phyloP scores from a whole-genome alignment of 1,140 invertebrate species.

The Diplogasteroides magnus region DNA sequence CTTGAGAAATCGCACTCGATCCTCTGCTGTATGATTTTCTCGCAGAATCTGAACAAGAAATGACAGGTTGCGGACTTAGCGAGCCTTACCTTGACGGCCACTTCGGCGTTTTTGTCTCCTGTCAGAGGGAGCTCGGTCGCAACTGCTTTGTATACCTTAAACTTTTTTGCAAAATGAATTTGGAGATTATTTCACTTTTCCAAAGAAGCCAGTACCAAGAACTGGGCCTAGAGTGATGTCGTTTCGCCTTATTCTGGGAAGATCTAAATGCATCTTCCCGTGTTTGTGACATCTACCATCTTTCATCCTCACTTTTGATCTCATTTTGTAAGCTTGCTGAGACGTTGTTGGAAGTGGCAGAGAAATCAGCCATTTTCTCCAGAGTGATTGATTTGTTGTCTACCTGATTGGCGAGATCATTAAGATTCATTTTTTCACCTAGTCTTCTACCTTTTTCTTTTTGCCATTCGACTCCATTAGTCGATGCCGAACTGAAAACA shows the following conservation, averaged over 20 bases:
- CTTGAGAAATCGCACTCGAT: slow-evolving; percentile 88
- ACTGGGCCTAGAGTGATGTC: slow-evolving; percentile 1
- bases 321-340: slow-evolving; percentile 4
- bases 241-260: slow-evolving; percentile 4
- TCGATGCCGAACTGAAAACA: slow-evolving; percentile 1
- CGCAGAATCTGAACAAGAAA: slow-evolving; percentile 69
- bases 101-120: slow-evolving; percentile 64
- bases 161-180: too few species aligned
- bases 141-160: slow-evolving; percentile 84
- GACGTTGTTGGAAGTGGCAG: background rate
- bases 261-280: slow-evolving; percentile 6
- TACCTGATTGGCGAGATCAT: too few species aligned
- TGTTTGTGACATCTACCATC: slow-evolving; percentile 1
- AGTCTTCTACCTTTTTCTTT: slow-evolving; percentile 11
- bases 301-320: slow-evolving; percentile 10
- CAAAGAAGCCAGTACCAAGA: slow-evolving; percentile 63
- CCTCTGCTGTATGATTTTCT: slow-evolving; percentile 81
- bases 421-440: too few species aligned
- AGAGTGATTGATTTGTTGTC: slow-evolving; percentile 17
- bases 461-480: background rate
- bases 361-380: slow-evolving; percentile 16
- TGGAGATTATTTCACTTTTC: slow-evolving; percentile 93
- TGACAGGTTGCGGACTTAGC: slow-evolving; percentile 56
- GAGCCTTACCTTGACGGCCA: slow-evolving; percentile 74
- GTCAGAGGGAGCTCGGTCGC: slow-evolving; percentile 57